Base-by-base conservation (phyloP, 1,140 invertebrate genomes). In the Ephestia elutella region DNA sequence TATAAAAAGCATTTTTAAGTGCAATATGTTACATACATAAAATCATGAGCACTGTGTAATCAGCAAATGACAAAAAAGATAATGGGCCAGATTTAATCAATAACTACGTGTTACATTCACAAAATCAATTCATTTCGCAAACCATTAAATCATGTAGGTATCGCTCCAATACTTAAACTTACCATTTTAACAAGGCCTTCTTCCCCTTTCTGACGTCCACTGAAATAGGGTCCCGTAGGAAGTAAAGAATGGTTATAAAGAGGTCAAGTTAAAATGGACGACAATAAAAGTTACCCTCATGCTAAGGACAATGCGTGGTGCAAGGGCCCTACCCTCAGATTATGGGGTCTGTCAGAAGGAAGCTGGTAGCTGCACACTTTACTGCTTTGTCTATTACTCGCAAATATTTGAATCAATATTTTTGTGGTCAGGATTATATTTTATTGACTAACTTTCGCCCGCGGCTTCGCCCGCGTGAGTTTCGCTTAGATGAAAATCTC, bases 111-210 rank as follows among this genome's bases (percentile, higher is more conserved):
- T 63, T 59, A 53, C 49, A 82, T 78, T 83, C 75, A 70, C 72
- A 73, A 80, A 86, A 86, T 86, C 81, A 84, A 84, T 86, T 82
- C 80, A 80, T 70, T 81, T 82, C 74, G 71, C 80, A 78, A 83
- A 75, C 78, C 81, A 84, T 86, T 84, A 79, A 78, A 79, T 82
- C 75, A 74, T 73, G 65, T 75, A 76, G 75, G 66, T 76, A 79
- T 78, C 76, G 75, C 57, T 73, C 75, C 75, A 72, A 82, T 85
- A 79, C 72, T 80, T 79, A 73, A 72, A 54, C 62, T 35, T 65
- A 17, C 79, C 79, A 82, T 38, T 21, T 2, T 56, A 57, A 1
- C 0, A 8, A 56, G 76, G 72, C 11, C 76, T 63, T 5, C 68
- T 38, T 4, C 66, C 49, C 54, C 65, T 66, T 66, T 60, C 61